These are phyloP conservation scores for Pseudolaguvia tuberculata DNA, from an alignment of 2,113 vertebrate genomes.

Conservation along the genomic window DNA sequence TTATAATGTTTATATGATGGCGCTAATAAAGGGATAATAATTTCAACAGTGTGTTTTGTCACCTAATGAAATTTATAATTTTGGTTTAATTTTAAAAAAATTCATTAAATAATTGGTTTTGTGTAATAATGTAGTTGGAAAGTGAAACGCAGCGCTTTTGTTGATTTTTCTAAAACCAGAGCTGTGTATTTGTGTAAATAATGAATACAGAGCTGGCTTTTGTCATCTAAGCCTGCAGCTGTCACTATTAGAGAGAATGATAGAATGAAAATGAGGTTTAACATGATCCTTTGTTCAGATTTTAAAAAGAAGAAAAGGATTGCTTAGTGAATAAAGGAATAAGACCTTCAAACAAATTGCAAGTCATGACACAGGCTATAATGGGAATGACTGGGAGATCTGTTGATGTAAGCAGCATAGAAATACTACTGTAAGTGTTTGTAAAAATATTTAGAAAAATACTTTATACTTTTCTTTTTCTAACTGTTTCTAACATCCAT, in stretches of 20 bases:
- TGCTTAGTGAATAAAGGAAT: neutral
- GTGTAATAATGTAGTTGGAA: neutral
- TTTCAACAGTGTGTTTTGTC: neutral
- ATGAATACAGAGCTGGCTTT: constrained; percentile 19
- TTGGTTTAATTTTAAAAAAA: neutral
- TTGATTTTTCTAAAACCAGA: neutral
- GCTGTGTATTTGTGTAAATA: neutral
- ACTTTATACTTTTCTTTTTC: no score
- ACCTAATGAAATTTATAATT: neutral
- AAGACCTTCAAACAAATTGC: constrained; percentile 23
- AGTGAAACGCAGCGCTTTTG: neutral
- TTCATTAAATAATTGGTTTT: neutral
- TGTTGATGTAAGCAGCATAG: neutral
- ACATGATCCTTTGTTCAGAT: constrained; percentile 21
- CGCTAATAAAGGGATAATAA: neutral
- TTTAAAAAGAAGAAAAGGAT: constrained; percentile 12
- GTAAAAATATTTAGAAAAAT: no score
- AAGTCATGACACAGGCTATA: constrained; percentile 7
- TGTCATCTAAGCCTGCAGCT: constrained; percentile 31
- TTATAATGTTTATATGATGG: neutral
- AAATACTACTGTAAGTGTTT: neutral
- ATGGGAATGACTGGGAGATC: neutral
- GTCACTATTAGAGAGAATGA: neutral
- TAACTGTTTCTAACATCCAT: no score
- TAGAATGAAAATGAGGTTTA: constrained; percentile 15